Evolutionary conservation across 2,888 invertebrate genomes (phyloP).

Genomic region (Zygothrica quintamaculata): DNA sequence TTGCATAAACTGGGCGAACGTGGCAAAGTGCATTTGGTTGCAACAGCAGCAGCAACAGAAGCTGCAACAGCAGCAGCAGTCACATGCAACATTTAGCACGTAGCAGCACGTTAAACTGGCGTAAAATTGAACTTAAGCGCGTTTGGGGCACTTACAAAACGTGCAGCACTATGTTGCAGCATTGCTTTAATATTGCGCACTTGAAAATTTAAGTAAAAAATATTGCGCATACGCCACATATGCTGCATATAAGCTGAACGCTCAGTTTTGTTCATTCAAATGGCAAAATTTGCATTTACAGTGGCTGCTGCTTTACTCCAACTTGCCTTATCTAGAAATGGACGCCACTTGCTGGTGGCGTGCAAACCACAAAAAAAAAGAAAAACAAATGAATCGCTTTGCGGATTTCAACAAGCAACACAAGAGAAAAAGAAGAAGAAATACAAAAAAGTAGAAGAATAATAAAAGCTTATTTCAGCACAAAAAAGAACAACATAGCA

Average conservation of each 20-base stretch:
- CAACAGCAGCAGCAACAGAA: neutral
- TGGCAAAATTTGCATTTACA: constrained; percentile 55
- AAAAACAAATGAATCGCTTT: neutral
- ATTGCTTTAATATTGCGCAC: constrained; percentile 29
- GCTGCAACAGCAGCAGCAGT: constrained; percentile 17
- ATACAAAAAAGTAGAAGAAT: too few relatives aligned
- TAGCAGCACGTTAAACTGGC: constrained; percentile 22
- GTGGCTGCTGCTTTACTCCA: constrained; percentile 17
- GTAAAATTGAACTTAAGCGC: constrained; percentile 20
- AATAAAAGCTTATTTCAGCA: too few relatives aligned
- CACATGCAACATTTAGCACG: constrained; percentile 52
- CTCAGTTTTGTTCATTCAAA: constrained; percentile 56
- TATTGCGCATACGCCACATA: constrained; percentile 53
- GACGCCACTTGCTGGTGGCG: constrained; percentile 1
- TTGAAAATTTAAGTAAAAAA: constrained; percentile 37
- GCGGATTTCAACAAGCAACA: constrained; percentile 4
- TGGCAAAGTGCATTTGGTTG: constrained; percentile 48
- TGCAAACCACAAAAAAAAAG: too few relatives aligned
- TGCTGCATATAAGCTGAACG: constrained; percentile 12
- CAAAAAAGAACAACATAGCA: constrained; percentile 4
- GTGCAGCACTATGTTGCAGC: neutral
- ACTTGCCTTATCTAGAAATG: constrained; percentile 15
- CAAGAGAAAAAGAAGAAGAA: too few relatives aligned
- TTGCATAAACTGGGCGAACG: constrained; percentile 50
- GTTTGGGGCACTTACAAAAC: constrained; percentile 27